Percentiles rank a stretch among this genome's conserved stretches.
Conservation (phyloP, 2,113 vertebrate species). For the Cottus gobio region DNA sequence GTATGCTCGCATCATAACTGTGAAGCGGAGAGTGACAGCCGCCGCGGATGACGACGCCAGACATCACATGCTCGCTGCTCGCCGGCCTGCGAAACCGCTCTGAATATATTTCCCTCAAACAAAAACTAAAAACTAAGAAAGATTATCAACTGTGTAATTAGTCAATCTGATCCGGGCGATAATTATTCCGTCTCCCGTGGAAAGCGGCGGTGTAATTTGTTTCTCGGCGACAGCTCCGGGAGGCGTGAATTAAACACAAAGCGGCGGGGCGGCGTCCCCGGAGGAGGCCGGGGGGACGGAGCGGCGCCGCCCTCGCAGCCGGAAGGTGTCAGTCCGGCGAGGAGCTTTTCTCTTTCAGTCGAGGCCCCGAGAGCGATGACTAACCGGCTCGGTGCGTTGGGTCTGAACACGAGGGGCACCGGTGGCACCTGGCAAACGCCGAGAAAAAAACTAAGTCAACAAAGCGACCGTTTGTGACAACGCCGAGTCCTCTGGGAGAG, state of each 20-base stretch:
- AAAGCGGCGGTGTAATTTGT: background rate
- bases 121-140: background rate
- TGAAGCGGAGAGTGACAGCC: slow-evolving; percentile 45
- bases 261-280: slow-evolving; percentile 30
- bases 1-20: slow-evolving; percentile 36
- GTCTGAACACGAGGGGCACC: slow-evolving; percentile 13
- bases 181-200: slow-evolving; percentile 37
- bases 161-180: slow-evolving; percentile 28
- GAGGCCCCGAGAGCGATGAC: slow-evolving; percentile 17
- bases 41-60: slow-evolving; percentile 30
- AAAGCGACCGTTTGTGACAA: slow-evolving; percentile 18
- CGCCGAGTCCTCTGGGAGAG: background rate
- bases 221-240: slow-evolving; percentile 21
- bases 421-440: background rate
- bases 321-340: slow-evolving; percentile 35
- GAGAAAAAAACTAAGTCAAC: slow-evolving; percentile 14
- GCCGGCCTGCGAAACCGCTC: slow-evolving; percentile 32
- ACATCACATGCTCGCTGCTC: slow-evolving; percentile 10
- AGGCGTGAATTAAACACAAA: slow-evolving; percentile 48
- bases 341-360: background rate
- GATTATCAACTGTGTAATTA: slow-evolving; percentile 38
- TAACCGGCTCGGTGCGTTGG: slow-evolving; percentile 13
- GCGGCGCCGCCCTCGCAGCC: slow-evolving; percentile 42
- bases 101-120: slow-evolving; percentile 28
- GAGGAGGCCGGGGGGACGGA: background rate